phyloP scores from a whole-genome alignment of 2,797 vertebrate genomes.

The Vipera latastei region DNA sequence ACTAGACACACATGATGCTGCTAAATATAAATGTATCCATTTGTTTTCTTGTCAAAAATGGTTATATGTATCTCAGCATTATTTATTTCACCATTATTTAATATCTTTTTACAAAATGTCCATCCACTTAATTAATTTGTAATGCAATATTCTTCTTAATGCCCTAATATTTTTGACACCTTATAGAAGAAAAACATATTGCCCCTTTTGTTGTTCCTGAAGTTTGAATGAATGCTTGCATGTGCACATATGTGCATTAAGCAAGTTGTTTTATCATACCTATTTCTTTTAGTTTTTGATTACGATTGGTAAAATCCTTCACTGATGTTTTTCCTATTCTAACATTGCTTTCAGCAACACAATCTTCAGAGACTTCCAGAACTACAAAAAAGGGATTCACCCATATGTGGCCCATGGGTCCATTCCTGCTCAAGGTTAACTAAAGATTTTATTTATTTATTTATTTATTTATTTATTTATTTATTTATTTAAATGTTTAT shows the following conservation, averaged over 20 bases:
- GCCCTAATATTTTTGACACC: conserved; percentile 8
- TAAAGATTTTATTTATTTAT: not conserved
- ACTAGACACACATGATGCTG: not conserved
- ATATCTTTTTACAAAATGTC: conserved; percentile 18
- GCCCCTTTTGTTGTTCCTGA: not conserved
- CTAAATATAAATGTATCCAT: conserved; percentile 6
- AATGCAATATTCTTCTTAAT: conserved; percentile 16
- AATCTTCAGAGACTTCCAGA: not conserved
- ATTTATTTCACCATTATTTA: not conserved
- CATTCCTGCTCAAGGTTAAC: not conserved
- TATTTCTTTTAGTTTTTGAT: not conserved
- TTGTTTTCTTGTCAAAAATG: conserved; percentile 10
- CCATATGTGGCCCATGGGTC: not conserved
- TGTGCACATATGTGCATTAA: not conserved
- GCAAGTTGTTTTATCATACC: not conserved
- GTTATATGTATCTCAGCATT: not conserved
- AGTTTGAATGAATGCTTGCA: not conserved
- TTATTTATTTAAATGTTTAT: not conserved
- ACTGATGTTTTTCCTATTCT: not conserved
- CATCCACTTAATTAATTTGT: conserved; percentile 18
- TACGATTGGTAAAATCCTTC: not conserved
- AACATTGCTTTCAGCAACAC: not conserved
- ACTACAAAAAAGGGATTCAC: not conserved
- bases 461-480: too few relatives aligned
- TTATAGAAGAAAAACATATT: conserved; percentile 14